phyloP scores from a whole-genome alignment of 2,113 vertebrate species.

The Abramis brama region DNA sequence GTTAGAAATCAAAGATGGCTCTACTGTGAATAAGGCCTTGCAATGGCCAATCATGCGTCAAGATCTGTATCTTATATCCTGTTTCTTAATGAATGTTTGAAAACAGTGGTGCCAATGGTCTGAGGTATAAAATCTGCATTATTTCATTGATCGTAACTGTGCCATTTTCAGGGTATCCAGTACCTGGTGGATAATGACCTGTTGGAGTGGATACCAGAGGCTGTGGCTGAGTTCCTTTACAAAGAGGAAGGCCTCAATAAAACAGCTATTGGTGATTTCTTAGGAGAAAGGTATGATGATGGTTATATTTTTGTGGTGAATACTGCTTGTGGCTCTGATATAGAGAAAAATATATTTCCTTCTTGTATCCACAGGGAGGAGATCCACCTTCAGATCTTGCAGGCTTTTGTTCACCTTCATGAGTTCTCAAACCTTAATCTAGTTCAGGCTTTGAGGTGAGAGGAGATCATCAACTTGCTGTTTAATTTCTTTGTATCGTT shows the following conservation, averaged over 20 bases:
- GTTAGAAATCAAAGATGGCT: no score
- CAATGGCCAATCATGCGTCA: neutral
- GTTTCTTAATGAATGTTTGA: neutral
- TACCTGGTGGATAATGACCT: conserved; percentile 83
- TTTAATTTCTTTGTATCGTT: neutral
- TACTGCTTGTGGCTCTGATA: neutral
- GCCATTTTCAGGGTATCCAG: conserved; percentile 81
- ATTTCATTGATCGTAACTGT: conserved; percentile 11
- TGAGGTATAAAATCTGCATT: neutral
- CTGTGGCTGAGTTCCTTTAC: conserved; percentile 89
- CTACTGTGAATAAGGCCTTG: neutral
- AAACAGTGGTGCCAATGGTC: neutral
- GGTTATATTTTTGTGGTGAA: neutral
- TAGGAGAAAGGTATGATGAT: conserved; percentile 84
- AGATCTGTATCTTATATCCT: neutral
- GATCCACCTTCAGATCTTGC: conserved; percentile 85
- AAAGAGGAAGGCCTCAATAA: conserved; percentile 94
- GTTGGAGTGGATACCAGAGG: conserved; percentile 74
- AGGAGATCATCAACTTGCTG: neutral
- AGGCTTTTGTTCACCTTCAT: conserved; percentile 89
- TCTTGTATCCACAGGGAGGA: conserved; percentile 76
- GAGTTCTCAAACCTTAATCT: conserved; percentile 92
- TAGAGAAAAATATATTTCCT: neutral
- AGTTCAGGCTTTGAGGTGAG: conserved; percentile 91
- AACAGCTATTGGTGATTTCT: conserved; percentile 88